Conservation (phyloP, 2,888 invertebrate genomes). For the Drosophila peninsularis region DNA sequence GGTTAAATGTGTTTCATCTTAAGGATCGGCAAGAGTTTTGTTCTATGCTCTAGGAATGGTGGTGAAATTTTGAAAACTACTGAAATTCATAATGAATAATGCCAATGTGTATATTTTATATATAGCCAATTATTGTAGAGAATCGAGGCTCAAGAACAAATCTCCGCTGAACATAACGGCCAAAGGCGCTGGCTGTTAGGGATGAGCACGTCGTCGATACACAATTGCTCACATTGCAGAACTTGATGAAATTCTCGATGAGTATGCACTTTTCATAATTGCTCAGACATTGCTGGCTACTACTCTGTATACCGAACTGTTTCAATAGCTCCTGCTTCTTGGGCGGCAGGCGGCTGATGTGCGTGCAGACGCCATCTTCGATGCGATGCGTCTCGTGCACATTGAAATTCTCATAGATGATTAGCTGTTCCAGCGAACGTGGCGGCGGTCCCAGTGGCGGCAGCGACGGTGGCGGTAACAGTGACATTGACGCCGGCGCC, state of each 20-base stretch:
- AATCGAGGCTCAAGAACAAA: conserved; percentile 62
- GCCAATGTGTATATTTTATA: conserved; percentile 38
- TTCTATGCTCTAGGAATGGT: conserved; percentile 66
- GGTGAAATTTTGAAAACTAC: conserved; percentile 59
- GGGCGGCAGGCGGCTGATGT: conserved; percentile 84
- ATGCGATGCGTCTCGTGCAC: conserved; percentile 84
- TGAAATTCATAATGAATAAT: conserved; percentile 32
- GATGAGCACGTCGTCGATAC: conserved; percentile 47
- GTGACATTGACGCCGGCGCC: conserved; percentile 30
- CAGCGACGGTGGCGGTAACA: conserved; percentile 46
- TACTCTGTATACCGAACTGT: conserved; percentile 85
- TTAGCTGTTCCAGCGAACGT: conserved; percentile 81
- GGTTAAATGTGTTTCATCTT: background rate
- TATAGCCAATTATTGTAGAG: conserved; percentile 52
- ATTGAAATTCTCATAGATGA: conserved; percentile 84
- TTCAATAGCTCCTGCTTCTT: conserved; percentile 85
- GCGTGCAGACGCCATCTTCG: conserved; percentile 84
- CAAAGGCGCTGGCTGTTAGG: conserved; percentile 11
- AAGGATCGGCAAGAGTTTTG: conserved; percentile 66
- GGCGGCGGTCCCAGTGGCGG: conserved; percentile 72
- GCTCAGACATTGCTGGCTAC: conserved; percentile 84
- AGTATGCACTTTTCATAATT: conserved; percentile 85
- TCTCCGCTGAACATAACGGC: conserved; percentile 56
- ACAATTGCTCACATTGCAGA: conserved; percentile 85
- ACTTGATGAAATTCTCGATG: conserved; percentile 85